phyloP scores from a whole-genome alignment of 1,140 invertebrate genomes.

The Triops cancriformis region DNA sequence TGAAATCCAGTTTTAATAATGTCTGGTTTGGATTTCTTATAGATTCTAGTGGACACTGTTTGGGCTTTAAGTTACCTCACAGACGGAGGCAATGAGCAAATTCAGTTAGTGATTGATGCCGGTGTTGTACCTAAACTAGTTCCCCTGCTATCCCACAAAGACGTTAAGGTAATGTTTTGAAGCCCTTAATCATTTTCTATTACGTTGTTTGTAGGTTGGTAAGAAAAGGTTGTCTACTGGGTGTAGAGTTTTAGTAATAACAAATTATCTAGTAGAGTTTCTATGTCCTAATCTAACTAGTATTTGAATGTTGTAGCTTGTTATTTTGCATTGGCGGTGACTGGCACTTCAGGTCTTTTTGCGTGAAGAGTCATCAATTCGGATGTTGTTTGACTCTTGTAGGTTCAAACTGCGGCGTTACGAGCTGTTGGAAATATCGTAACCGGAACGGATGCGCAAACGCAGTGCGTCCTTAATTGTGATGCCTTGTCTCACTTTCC shows the following conservation, averaged over 20 bases:
- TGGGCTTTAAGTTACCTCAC: slow-evolving; percentile 99
- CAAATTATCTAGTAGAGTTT: no score
- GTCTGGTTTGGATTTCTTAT: slow-evolving; percentile 35
- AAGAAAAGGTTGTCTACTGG: no score
- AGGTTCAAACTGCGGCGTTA: slow-evolving; percentile 87
- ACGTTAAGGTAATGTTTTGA: slow-evolving; percentile 68
- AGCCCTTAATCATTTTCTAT: no score
- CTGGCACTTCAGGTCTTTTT: slow-evolving; percentile 1
- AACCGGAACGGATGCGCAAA: slow-evolving; percentile 97
- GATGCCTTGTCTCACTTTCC: slow-evolving; percentile 89
- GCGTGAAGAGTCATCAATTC: background rate
- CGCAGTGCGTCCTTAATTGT: slow-evolving; percentile 85
- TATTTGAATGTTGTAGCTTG: no score
- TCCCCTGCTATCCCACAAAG: slow-evolving; percentile 86
- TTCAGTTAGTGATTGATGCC: slow-evolving; percentile 97
- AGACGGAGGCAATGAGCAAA: slow-evolving; percentile 96
- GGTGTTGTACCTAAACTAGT: slow-evolving; percentile 90
- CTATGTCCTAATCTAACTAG: no score
- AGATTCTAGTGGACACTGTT: slow-evolving; percentile 97
- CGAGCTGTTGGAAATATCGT: slow-evolving; percentile 98
- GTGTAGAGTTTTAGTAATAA: no score
- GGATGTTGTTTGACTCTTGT: slow-evolving; percentile 25
- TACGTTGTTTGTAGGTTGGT: no score
- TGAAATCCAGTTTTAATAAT: background rate
- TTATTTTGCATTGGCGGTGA: no score